Percentiles rank a stretch among this genome's conserved stretches.
These are phyloP conservation scores for Nibea coibor DNA, from an alignment of 2,113 vertebrate species.

Conservation along the genomic window DNA sequence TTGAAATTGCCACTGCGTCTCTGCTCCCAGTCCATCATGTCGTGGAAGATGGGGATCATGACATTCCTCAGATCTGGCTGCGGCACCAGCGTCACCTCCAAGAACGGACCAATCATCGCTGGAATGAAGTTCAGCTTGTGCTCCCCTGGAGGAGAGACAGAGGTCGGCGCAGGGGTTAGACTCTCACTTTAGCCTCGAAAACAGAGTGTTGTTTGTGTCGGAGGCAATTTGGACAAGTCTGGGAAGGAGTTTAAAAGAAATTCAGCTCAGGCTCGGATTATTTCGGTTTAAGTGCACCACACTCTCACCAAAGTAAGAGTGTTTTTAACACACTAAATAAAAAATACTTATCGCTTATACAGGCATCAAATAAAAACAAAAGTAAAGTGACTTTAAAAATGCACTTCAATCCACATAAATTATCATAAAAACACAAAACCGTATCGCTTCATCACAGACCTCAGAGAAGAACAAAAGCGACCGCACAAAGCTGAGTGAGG, in stretches of 20 bases:
- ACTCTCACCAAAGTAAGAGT: neutral
- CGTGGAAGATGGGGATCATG: constrained; percentile 99
- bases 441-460: neutral
- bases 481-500: constrained; percentile 10
- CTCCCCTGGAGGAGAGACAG: constrained; percentile 86
- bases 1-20: constrained; percentile 97
- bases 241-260: neutral
- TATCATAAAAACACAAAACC: constrained; percentile 4
- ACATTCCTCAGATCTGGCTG: constrained; percentile 97
- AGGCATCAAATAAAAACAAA: constrained; percentile 22
- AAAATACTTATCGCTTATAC: neutral
- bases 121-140: constrained; percentile 99
- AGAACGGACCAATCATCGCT: constrained; percentile 96
- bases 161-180: constrained; percentile 2
- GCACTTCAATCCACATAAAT: constrained; percentile 16
- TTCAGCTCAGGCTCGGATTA: constrained; percentile 1
- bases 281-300: constrained; percentile 5
- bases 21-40: constrained; percentile 99
- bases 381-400: constrained; percentile 9
- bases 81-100: constrained; percentile 98
- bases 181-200: constrained; percentile 8
- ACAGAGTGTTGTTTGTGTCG: constrained; percentile 4
- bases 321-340: no score
- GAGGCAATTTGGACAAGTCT: constrained; percentile 19
- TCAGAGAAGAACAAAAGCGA: constrained; percentile 38